phyloP scores from a whole-genome alignment of 2,113 vertebrate species.

The Anolis carolinensis region DNA sequence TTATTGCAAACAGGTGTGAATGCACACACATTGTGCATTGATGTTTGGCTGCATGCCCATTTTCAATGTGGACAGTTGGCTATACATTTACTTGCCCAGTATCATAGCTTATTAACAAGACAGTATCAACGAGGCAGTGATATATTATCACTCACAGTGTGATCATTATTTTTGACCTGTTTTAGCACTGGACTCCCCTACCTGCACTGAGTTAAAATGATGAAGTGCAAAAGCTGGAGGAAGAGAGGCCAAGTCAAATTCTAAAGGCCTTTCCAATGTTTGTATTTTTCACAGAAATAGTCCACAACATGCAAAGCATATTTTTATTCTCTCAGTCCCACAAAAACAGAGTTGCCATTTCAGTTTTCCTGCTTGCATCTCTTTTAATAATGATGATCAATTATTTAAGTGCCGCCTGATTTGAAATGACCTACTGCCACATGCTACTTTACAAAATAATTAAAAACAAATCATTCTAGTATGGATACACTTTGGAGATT shows the following conservation, averaged over 20 bases:
- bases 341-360: not conserved
- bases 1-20: too few relatives aligned
- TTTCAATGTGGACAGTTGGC: too few relatives aligned
- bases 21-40: too few relatives aligned
- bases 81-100: too few relatives aligned
- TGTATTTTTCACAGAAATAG: not conserved
- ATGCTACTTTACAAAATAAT: not conserved
- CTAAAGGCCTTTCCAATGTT: not conserved
- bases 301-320: not conserved
- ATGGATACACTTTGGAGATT: not conserved
- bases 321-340: not conserved
- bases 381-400: not conserved
- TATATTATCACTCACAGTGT: slow-evolving; percentile 9
- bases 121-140: too few relatives aligned
- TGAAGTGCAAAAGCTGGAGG: rapidly evolving
- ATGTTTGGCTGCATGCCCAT: too few relatives aligned
- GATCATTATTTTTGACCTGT: not conserved
- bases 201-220: not conserved
- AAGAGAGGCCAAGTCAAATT: rapidly evolving
- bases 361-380: not conserved
- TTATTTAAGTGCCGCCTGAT: not conserved
- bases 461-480: not conserved
- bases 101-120: too few relatives aligned
- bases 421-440: not conserved
- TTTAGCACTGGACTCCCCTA: not conserved